Evolutionary conservation across 2,113 vertebrate species (phyloP), one percentile per base, ranked within the genome.

Genomic region (Glaucomys volans): DNA sequence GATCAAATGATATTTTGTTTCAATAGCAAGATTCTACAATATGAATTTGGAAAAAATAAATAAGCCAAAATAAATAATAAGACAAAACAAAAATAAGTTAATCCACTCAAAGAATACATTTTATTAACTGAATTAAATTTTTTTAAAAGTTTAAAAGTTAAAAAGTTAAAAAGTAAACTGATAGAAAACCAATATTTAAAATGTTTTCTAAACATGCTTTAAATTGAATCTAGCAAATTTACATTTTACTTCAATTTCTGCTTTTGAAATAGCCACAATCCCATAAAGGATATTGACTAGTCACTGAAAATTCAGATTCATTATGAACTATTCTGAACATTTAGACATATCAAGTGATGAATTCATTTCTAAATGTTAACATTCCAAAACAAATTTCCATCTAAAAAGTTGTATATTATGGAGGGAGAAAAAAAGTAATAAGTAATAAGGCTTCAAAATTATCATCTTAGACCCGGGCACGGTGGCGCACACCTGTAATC

Each of bases 121-220:
- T 72, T 66, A 71, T 59, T 47, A 91, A 72, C 4, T 57, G 20
- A 89, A 64, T 12, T 44, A 3, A 57, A 47, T 54, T 76, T 79
- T 74, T 83, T 91, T 71, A 32, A 72, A 95, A 87, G 84, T 72
- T 69, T 54, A 86, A 92, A 86, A 74, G 62, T 89, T n/a, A n/a
- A 32, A 72, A 95, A 87, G 84, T 72, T 69, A 62, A 86, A 92
- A 86, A 74, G 62, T 89, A 79, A 88, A 64, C 26, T 76, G 17
- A 40, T 59, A 77, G 8, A 8, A 87, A 75, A 72, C 2, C 13
- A 87, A 66, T 18, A 90, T 67, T 90, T 88, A 57, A 57, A 87
- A 82, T 82, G 17, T 67, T 75, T 91, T 72, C 52, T 50, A 76
- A 87, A 74, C 35, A 93, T 54, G 20, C 44, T 92, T 57, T 22